Evolutionary conservation across 2,888 invertebrate species (phyloP), one percentile per base, ranked within the genome.

Genomic region (Spodoptera littoralis): DNA sequence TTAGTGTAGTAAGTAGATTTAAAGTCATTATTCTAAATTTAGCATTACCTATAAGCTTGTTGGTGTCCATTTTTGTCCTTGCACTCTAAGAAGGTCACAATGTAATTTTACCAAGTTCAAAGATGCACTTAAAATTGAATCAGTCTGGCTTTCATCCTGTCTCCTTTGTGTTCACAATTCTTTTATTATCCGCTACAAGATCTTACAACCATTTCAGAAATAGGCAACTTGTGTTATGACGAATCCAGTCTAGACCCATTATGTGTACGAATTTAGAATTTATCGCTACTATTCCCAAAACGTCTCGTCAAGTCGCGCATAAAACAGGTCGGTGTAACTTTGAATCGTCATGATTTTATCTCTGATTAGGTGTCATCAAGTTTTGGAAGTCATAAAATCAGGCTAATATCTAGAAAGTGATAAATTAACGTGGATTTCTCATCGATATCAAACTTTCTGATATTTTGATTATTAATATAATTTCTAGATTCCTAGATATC

Each of bases 131-230:
- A 48, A 42, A 71, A 52, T 58, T 56, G 24, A 52, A 27, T 46
- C 60, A 43, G 53, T 64, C 73, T 64, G 68, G 11, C 44, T 58
- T 27, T 55, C 68, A 67, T 76, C 73, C 68, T 66, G 61, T 5
- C 44, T 57, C 46, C 49, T 71, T 76, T 67, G 67, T 67, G 36
- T 42, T 18, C 18, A 45, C 27, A 46, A 66, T 53, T 58, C 51
- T 62, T 63, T 18, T 51, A 47, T 52, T 60, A 76, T 66, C 60
- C 53, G 46, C 54, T 58, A 43, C 57, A 56, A 63, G 22, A 71
- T 63, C 70, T 56, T 12, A 58, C 22, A n/a, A 55, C 6, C 36
- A 43, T 24, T 44, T 11, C 43, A 46, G 41, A 46, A 43, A 49
- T 49, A 48, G 48, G 42, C 24, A 8, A 11, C 27, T 49, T 65